Percentiles rank a stretch among this genome's conserved stretches.
These are phyloP conservation scores for Gallinago undulata DNA, from an alignment of 2,113 vertebrate species.

Conservation along the genomic window DNA sequence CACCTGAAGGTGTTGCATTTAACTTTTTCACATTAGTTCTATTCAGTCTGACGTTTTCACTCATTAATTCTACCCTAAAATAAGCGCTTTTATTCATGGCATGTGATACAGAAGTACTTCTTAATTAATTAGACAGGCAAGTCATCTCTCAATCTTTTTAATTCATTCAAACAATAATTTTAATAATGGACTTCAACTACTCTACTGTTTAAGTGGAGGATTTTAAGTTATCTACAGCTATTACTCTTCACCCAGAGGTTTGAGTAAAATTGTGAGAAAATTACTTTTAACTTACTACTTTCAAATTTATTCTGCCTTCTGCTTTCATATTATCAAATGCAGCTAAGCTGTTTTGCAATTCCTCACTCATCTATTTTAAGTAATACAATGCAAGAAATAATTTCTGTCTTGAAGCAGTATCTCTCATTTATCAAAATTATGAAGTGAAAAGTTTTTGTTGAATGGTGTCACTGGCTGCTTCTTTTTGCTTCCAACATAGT, in stretches of 20 bases:
- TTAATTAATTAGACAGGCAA: not conserved
- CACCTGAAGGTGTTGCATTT: not conserved
- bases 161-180: not conserved
- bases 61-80: not conserved
- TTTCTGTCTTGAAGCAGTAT: not conserved
- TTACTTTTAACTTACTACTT: not conserved
- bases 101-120: not conserved
- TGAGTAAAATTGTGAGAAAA: not conserved
- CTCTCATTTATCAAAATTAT: not conserved
- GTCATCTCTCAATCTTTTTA: not conserved
- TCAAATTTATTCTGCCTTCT: not conserved
- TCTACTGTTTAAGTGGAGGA: not conserved
- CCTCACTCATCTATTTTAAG: not conserved
- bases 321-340: not conserved
- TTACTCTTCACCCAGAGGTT: not conserved
- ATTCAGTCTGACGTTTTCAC: not conserved
- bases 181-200: not conserved
- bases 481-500: not conserved
- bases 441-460: not conserved
- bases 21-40: not conserved
- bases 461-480: not conserved
- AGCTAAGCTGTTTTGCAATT: not conserved
- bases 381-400: not conserved
- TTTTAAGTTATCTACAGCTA: not conserved
- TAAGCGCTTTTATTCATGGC: not conserved